Base-by-base conservation (phyloP, 1,140 invertebrate genomes). In the Bathynomus jamesi region DNA sequence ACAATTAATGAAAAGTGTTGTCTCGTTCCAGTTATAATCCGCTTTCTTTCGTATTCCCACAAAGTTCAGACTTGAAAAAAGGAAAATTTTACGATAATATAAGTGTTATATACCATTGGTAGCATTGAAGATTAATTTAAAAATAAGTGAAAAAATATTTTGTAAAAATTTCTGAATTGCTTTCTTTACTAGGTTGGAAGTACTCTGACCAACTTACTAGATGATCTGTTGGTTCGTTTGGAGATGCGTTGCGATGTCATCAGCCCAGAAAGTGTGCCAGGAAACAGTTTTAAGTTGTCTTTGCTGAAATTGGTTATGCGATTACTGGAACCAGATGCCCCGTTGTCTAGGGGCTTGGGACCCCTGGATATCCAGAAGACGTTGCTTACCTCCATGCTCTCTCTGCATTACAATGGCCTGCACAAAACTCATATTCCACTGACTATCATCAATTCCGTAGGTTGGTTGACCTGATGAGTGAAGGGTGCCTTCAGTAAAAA, bases 341-440 rank as follows among this genome's bases (percentile, higher is more conserved):
- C 90, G 5, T 86, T 93, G 24, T 85, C 87, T 28, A 84, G 85
- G 28, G 85, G 87, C 70, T 85, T 87, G 73, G 91, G 91, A n/a
- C 91, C 91, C 17, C 82, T 93, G 7, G 92, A 94, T 84, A 91
- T 89, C 1, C 91, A 93, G 79, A 89, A 87, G 78, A 87, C 88
- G 78, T 83, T 93, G 61, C 83, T 92, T 46, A 87, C 88, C 17
- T 86, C 87, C 28, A 80, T 91, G 29, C 79, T 89, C 0, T 85
- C 87, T 79, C 81, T 90, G 53, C 86, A 89, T 73, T 91, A 89
- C 78, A 82, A 85, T 17, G 87, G 88, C 71, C 86, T 88, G 1
- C 89, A 92, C 21, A 62, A 69, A 80, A 82, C 90, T 28, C 87
- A 86, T 75, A 89, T 89, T 73, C 87, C 87, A 2, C 87, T 91